phyloP scores from a whole-genome alignment of 2,113 vertebrate genomes.

The Dipodomys ordii region DNA sequence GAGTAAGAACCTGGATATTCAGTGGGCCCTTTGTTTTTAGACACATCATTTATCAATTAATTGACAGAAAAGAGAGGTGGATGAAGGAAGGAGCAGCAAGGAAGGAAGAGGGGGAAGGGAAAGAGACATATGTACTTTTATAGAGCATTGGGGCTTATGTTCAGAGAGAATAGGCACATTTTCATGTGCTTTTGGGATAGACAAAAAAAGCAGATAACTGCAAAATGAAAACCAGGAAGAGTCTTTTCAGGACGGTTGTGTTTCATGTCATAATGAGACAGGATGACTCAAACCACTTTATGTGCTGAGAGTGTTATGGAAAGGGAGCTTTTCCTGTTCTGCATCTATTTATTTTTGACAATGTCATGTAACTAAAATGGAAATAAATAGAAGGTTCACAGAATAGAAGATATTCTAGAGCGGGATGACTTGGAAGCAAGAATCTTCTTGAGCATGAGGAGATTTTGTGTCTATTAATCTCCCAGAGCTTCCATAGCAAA shows the following conservation, averaged over 20 bases:
- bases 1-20: not conserved
- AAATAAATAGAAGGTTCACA: not conserved
- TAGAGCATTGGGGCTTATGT: not conserved
- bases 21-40: not conserved
- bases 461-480: not conserved
- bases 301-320: not conserved
- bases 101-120: fast-evolving
- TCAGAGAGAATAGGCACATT: not conserved
- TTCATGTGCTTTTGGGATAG: not conserved
- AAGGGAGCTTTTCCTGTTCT: conserved; percentile 24
- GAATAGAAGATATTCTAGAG: not conserved
- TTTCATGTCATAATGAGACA: not conserved
- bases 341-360: not conserved
- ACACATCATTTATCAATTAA: not conserved
- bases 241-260: conserved; percentile 38
- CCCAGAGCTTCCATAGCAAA: not conserved
- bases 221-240: not conserved
- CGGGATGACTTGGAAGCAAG: not conserved
- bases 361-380: not conserved
- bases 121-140: not conserved
- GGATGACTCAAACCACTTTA: not conserved
- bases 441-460: not conserved
- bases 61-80: not conserved
- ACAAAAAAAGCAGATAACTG: not conserved
- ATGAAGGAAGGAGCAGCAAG: no score